Evolutionary conservation across 2,113 vertebrate species (phyloP).

Genomic region (Phyllostomus hastatus): DNA sequence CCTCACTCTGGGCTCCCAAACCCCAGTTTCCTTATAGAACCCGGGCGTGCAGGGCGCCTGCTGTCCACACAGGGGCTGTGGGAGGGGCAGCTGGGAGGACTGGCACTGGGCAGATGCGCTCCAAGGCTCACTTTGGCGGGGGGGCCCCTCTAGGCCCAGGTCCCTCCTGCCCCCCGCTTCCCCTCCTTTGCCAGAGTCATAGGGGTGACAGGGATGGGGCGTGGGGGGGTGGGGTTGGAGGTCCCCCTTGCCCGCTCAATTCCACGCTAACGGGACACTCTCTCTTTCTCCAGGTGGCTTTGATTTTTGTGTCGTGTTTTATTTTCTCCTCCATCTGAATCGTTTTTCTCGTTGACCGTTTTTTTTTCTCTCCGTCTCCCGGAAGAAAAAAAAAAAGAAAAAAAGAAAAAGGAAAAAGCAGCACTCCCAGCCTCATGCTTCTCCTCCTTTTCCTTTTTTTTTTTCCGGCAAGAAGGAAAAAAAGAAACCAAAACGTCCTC

Average conservation of each 20-base stretch:
- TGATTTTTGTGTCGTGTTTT: constrained; percentile 74
- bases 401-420: constrained; percentile 76
- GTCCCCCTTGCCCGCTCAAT: neutral
- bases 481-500: constrained; percentile 70
- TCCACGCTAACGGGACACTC: constrained; percentile 65
- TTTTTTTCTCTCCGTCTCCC: constrained; percentile 75
- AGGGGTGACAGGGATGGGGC: neutral
- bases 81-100: neutral
- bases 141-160: neutral
- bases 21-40: neutral
- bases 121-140: neutral
- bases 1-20: neutral
- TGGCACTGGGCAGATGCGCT: neutral
- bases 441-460: constrained; percentile 73
- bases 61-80: neutral
- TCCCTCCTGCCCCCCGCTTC: rapidly evolving
- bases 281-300: constrained; percentile 77
- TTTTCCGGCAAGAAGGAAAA: constrained; percentile 73
- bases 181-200: neutral
- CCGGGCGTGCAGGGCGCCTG: neutral
- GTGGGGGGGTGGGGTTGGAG: neutral
- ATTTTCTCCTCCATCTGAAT: constrained; percentile 75
- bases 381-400: constrained; percentile 78
- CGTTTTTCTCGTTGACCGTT: constrained; percentile 78
- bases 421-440: constrained; percentile 58